phyloP scores from a whole-genome alignment of 2,797 vertebrate genomes.

The Tokudaia tokunoshimensis region DNA sequence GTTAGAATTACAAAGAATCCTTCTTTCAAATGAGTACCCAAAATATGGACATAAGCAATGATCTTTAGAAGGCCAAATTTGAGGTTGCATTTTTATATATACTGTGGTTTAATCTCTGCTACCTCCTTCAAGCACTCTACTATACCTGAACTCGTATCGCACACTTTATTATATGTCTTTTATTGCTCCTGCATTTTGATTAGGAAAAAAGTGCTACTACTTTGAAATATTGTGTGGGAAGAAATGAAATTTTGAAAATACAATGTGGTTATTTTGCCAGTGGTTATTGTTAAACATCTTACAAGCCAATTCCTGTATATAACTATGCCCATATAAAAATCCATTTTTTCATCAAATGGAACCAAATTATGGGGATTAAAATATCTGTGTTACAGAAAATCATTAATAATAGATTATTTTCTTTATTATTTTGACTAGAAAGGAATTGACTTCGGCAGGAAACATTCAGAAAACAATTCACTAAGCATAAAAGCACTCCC shows the following conservation, averaged over 20 bases:
- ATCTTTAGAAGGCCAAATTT: not conserved
- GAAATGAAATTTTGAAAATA: constrained; percentile 55
- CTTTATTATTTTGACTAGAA: constrained; percentile 70
- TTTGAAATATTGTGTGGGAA: constrained; percentile 44
- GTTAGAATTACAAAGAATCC: not conserved
- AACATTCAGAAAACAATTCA: constrained; percentile 71
- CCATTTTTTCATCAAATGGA: constrained; percentile 69
- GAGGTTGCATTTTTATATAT: constrained; percentile 38
- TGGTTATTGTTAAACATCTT: constrained; percentile 63
- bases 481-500: constrained; percentile 46
- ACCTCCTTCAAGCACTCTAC: not conserved
- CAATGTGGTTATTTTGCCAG: constrained; percentile 28
- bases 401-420: constrained; percentile 78
- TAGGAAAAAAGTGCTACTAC: constrained; percentile 3
- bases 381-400: constrained; percentile 75
- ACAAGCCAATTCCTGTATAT: constrained; percentile 19
- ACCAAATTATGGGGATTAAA: constrained; percentile 75
- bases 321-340: constrained; percentile 56
- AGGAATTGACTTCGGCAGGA: constrained; percentile 75
- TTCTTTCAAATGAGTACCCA: constrained; percentile 10
- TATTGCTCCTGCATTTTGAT: constrained; percentile 60
- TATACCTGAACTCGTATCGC: not conserved
- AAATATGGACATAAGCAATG: constrained; percentile 61
- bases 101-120: not conserved
- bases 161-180: constrained; percentile 10